Base-by-base conservation (phyloP, 92 coral and sea anemone species). In the Parazoanthus atlanticus region DNA sequence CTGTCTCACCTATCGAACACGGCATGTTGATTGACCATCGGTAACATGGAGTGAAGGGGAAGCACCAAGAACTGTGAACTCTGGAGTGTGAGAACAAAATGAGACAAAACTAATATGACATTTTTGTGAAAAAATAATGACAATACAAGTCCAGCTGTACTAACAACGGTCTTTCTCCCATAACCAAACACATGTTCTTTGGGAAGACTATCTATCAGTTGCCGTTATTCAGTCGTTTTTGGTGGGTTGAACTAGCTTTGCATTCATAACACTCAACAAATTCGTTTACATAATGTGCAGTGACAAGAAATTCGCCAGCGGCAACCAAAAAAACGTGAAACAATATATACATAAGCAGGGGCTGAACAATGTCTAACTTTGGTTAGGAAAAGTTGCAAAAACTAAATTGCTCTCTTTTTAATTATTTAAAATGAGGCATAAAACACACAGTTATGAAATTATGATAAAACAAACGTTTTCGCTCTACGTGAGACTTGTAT, bases 31-130 rank as follows among this genome's bases (percentile, higher is more conserved):
- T 93, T 95, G n/a, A 93, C 94, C 86, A 93, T 93, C 10, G 99
- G 95, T 76, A 96, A 93, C 96, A 96, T 90, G 84, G 99, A 96
- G 69, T 96, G 99, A 15, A 96, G 94, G 1, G 98, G 96, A 17
- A 96, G 88, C 11, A 96, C 91, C 85, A 91, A 85, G 80, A 91
- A 90, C 30, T 90, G 84, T 23, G 93, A 89, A 89, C 91, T 91
- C 98, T 92, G 88, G 9, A 80, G 65, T 40, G 58, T 36, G 4
- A 70, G 36, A 66, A 40, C 54, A 41, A 29, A 54, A 33, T 52
- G 19, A 3, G 58, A 52, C 21, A 23, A 16, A 26, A 32, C 17
- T 21, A 41, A 52, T 19, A 43, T 32, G 30, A 25, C 6, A 5
- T 43, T 79, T 76, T 75, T 49, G 86, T 33, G 6, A 78, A 85